Evolutionary conservation across 2,888 invertebrate genomes (phyloP).

Genomic region (Palloptera scutellata): DNA sequence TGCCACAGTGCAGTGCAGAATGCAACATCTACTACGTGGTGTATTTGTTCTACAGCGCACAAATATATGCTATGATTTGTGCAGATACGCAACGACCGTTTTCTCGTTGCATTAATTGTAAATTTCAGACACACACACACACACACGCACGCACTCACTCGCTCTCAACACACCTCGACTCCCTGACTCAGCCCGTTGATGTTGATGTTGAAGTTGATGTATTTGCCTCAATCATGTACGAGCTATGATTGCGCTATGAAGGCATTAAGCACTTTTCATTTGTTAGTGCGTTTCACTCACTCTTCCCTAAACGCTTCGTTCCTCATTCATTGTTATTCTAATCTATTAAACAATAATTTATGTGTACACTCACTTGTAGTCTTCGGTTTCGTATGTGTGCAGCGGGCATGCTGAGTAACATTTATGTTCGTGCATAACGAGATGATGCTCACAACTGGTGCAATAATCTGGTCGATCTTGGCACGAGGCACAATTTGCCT

Average conservation of each 20-base stretch:
- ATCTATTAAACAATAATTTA: background rate
- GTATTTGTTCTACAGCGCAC: background rate
- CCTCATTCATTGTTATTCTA: too few species aligned
- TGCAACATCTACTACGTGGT: background rate
- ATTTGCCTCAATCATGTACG: background rate
- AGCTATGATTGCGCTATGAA: background rate
- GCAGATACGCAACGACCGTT: too few species aligned
- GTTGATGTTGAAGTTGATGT: too few species aligned
- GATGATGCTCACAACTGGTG: conserved; percentile 87
- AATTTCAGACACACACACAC: background rate
- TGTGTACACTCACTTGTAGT: conserved; percentile 71
- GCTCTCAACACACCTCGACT: too few species aligned
- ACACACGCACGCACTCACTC: background rate
- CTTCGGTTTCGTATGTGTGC: conserved; percentile 85
- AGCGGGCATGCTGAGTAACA: conserved; percentile 85
- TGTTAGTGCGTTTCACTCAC: too few species aligned
- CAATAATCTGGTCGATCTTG: conserved; percentile 84
- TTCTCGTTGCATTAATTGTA: too few species aligned
- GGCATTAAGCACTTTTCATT: background rate
- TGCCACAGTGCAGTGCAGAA: background rate
- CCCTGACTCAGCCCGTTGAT: too few species aligned
- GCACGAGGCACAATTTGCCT: conserved; percentile 85
- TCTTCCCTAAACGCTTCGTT: too few species aligned
- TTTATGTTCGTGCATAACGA: conserved; percentile 81
- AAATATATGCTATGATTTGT: too few species aligned